These are phyloP conservation scores for Spilosoma lubricipeda DNA, from an alignment of 2,888 invertebrate genomes.

Conservation along the genomic window DNA sequence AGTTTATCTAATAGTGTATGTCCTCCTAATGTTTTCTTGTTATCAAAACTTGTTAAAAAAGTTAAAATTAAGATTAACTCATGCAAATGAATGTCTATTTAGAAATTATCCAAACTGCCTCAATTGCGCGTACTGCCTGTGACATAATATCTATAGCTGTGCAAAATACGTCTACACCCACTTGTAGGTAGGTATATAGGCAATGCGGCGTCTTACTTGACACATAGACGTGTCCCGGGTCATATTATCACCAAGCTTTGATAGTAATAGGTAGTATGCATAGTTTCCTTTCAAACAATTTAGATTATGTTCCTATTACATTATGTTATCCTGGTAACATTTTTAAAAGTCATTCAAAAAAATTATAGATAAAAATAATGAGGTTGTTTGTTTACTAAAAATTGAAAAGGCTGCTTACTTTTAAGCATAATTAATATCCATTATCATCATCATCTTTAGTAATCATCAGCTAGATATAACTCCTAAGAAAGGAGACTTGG, in stretches of 20 bases:
- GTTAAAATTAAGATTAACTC: neutral
- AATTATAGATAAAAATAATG: neutral
- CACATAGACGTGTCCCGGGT: slow-evolving; percentile 41
- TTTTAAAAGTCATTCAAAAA: neutral
- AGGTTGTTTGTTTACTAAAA: neutral
- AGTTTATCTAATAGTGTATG: neutral
- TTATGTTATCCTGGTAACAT: slow-evolving; percentile 19
- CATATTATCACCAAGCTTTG: slow-evolving; percentile 32
- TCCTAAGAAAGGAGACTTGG: too few relatives aligned
- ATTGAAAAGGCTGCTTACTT: neutral
- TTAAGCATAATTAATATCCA: neutral
- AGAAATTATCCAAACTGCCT: slow-evolving; percentile 38
- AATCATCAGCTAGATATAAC: too few relatives aligned
- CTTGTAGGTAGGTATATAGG: slow-evolving; percentile 38
- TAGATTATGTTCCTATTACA: slow-evolving; percentile 11
- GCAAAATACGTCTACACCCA: slow-evolving; percentile 28
- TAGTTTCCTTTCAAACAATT: slow-evolving; percentile 9
- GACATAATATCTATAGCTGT: slow-evolving; percentile 48
- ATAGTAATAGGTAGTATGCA: slow-evolving; percentile 15
- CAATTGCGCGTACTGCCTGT: slow-evolving; percentile 37
- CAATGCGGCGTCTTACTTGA: slow-evolving; percentile 53
- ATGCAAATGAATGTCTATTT: neutral
- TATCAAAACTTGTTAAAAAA: too few relatives aligned
- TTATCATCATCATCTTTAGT: too few relatives aligned
- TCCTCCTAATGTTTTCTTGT: too few relatives aligned